A percentile compares a stretch with the other conserved stretches of the same genome.
Evolutionary conservation across 2,113 vertebrate genomes (phyloP).

Genomic region (Bolborhynchus lineola): DNA sequence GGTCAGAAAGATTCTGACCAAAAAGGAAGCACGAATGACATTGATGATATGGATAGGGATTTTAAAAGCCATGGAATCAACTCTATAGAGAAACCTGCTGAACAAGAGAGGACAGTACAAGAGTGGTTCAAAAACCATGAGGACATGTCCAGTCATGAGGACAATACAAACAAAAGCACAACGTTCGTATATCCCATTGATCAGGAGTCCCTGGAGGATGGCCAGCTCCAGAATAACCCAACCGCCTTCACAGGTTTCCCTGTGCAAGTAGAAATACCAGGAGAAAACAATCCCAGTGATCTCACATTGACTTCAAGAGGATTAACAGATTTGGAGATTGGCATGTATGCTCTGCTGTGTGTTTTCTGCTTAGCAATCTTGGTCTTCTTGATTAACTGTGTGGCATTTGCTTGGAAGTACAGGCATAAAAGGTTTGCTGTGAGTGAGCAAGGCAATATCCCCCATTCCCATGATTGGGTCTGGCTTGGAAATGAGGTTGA

Average conservation of each 20-base stretch:
- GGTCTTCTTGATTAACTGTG: constrained; percentile 97
- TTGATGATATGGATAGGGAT: constrained; percentile 57
- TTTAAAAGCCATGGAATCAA: constrained; percentile 80
- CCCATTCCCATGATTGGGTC: constrained; percentile 97
- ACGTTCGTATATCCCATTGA: constrained; percentile 76
- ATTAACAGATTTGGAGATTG: constrained; percentile 92
- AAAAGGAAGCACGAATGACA: constrained; percentile 73
- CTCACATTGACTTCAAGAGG: constrained; percentile 83
- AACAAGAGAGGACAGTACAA: constrained; percentile 75
- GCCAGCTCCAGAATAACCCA: constrained; percentile 72
- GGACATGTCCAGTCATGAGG: constrained; percentile 61
- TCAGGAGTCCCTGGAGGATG: constrained; percentile 70
- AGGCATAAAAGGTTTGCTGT: constrained; percentile 93
- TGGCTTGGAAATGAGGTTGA: constrained; percentile 94
- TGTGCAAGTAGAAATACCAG: constrained; percentile 80
- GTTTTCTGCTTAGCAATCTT: constrained; percentile 97
- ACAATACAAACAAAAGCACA: constrained; percentile 80
- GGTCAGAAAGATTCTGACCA: constrained; percentile 74
- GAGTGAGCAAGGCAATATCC: constrained; percentile 89
- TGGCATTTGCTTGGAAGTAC: constrained; percentile 95
- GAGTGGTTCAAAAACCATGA: constrained; percentile 73
- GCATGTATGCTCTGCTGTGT: constrained; percentile 95
- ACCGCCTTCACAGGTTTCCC: constrained; percentile 84
- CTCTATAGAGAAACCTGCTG: constrained; percentile 72
- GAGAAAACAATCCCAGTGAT: constrained; percentile 76